Evolutionary conservation across 1,140 invertebrate species (phyloP).

Genomic region (Neodiprion virginianus): DNA sequence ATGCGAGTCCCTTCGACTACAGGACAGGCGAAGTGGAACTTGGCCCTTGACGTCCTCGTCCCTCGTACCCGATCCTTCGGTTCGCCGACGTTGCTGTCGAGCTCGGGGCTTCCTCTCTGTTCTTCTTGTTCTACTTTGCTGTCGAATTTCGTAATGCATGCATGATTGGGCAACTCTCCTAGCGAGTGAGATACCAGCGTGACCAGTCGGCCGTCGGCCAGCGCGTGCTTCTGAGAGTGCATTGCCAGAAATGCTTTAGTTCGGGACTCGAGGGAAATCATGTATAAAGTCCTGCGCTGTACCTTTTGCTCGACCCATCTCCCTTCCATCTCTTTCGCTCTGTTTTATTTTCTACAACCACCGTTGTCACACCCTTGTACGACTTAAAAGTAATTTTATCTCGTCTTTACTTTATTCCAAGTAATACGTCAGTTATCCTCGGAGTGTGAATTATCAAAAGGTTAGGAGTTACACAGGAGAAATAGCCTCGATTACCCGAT

Average conservation of each 20-base stretch:
- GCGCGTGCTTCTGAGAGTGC: conserved; percentile 23
- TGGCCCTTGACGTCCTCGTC: not conserved
- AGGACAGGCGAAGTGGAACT: not conserved
- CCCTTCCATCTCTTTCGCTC: conserved; percentile 27
- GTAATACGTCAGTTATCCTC: not conserved
- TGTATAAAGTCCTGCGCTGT: conserved; percentile 43
- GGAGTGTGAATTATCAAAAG: not conserved
- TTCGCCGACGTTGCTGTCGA: not conserved
- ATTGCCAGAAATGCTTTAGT: conserved; percentile 51
- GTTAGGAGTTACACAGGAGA: too few relatives aligned
- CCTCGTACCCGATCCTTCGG: not conserved
- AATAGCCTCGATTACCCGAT: too few relatives aligned
- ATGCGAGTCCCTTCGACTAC: not conserved
- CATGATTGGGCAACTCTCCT: conserved; percentile 46
- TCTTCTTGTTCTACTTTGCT: not conserved
- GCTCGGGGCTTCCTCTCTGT: not conserved
- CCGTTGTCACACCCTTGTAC: not conserved
- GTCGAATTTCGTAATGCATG: conserved; percentile 41
- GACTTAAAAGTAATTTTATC: not conserved
- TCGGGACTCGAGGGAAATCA: conserved; percentile 50
- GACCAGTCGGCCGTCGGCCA: conserved; percentile 25
- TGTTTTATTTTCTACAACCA: conserved; percentile 27
- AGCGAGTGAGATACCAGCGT: conserved; percentile 37
- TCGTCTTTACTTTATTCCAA: not conserved
- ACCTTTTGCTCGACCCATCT: conserved; percentile 16